phyloP scores from a whole-genome alignment of 2,797 vertebrate genomes.

The Phrynocephalus forsythii region DNA sequence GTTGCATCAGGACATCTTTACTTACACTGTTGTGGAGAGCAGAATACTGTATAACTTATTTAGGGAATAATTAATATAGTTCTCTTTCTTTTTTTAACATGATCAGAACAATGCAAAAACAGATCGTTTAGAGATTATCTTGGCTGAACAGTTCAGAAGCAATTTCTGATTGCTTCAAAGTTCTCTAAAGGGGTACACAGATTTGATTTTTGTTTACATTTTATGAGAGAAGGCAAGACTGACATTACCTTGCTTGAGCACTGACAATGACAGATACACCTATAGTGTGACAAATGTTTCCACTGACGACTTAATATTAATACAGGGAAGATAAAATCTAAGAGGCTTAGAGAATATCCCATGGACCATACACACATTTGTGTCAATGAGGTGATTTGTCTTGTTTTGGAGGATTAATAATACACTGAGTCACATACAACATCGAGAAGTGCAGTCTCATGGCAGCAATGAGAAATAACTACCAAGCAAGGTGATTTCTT shows the following conservation, averaged over 20 bases:
- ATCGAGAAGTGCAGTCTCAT: constrained; percentile 48
- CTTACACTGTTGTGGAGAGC: neutral
- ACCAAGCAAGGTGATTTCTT: constrained; percentile 54
- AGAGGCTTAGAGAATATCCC: neutral
- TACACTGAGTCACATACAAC: constrained; percentile 38
- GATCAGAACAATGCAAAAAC: too few relatives aligned
- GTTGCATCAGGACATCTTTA: neutral
- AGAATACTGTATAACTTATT: neutral
- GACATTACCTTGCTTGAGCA: neutral
- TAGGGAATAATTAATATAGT: neutral
- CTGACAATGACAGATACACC: neutral
- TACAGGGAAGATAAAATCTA: neutral
- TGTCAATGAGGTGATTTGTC: constrained; percentile 38
- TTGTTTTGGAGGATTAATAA: constrained; percentile 39
- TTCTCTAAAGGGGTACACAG: neutral
- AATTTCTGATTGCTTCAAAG: too few relatives aligned
- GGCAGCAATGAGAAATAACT: constrained; percentile 68
- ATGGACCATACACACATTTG: constrained; percentile 31
- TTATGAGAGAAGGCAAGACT: neutral
- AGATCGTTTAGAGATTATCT: too few relatives aligned
- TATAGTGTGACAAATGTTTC: neutral
- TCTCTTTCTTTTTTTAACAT: neutral
- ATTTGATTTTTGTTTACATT: neutral
- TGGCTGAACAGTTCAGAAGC: too few relatives aligned
- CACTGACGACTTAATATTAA: constrained; percentile 14